phyloP scores from a whole-genome alignment of 2,888 invertebrate species.

The Sarcophaga subvicina region DNA sequence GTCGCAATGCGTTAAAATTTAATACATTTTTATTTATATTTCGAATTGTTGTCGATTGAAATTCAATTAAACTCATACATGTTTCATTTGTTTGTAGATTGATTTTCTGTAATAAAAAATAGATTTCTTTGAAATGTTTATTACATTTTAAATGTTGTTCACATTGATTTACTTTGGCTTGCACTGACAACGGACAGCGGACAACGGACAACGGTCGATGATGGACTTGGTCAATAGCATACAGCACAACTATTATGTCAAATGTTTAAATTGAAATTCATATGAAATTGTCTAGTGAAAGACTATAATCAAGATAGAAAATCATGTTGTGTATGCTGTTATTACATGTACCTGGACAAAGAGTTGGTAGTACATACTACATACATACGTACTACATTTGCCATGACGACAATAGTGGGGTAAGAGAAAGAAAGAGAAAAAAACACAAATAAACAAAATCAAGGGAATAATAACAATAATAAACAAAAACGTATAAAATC shows the following conservation, averaged over 20 bases:
- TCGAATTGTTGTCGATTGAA: conserved; percentile 23
- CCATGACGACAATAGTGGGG: conserved; percentile 50
- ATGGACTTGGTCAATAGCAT: conserved; percentile 9
- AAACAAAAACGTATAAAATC: conserved; percentile 38
- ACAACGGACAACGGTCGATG: background rate
- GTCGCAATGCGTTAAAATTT: conserved; percentile 45
- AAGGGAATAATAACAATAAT: conserved; percentile 58
- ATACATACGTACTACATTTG: conserved; percentile 38
- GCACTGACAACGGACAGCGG: no score
- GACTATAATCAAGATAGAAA: conserved; percentile 64
- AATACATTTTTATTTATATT: conserved; percentile 25
- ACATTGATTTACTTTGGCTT: conserved; percentile 11
- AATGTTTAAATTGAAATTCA: conserved; percentile 62
- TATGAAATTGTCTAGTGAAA: conserved; percentile 62
- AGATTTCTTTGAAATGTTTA: conserved; percentile 34
- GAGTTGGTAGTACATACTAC: conserved; percentile 1
- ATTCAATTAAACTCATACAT: conserved; percentile 67
- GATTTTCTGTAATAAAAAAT: conserved; percentile 39
- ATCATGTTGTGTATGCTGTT: conserved; percentile 55
- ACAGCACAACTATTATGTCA: conserved; percentile 61
- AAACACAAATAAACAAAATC: conserved; percentile 11
- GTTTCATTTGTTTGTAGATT: conserved; percentile 39
- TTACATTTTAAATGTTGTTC: conserved; percentile 49
- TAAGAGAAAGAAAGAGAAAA: background rate
- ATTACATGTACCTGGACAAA: conserved; percentile 51